Conservation (phyloP, 2,113 vertebrate genomes). For the Talpa occidentalis region DNA sequence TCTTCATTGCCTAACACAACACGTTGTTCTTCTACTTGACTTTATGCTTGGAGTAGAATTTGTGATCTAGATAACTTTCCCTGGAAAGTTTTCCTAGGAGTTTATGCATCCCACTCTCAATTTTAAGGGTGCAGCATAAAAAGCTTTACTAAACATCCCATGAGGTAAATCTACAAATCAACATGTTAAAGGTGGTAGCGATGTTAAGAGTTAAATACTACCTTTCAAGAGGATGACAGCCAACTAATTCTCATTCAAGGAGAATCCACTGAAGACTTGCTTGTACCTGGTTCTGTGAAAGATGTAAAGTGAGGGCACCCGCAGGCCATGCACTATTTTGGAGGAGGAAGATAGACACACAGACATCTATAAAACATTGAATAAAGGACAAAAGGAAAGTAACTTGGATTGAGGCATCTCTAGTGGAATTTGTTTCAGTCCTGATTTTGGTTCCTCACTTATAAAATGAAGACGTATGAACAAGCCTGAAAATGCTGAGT, state of each 20-base stretch:
- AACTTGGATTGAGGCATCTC: not conserved
- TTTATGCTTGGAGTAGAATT: not conserved
- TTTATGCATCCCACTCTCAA: not conserved
- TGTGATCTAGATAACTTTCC: not conserved
- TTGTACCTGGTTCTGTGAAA: not conserved
- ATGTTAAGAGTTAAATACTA: not conserved
- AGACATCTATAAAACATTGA: not conserved
- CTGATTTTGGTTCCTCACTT: not conserved
- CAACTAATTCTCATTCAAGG: not conserved
- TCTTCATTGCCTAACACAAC: not conserved
- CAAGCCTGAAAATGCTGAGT: not conserved
- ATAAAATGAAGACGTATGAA: not conserved
- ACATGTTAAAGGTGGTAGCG: not conserved
- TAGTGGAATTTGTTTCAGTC: not conserved
- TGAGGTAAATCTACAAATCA: not conserved
- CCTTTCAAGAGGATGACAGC: not conserved
- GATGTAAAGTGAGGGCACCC: not conserved
- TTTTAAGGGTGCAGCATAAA: not conserved
- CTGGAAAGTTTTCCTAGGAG: not conserved
- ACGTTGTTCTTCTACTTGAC: not conserved
- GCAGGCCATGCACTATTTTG: not conserved
- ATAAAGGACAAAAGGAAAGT: not conserved
- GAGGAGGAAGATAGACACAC: not conserved
- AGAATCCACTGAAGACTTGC: not conserved
- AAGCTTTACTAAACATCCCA: not conserved